phyloP scores from a whole-genome alignment of 2,113 vertebrate genomes.

The Hemiscyllium ocellatum region DNA sequence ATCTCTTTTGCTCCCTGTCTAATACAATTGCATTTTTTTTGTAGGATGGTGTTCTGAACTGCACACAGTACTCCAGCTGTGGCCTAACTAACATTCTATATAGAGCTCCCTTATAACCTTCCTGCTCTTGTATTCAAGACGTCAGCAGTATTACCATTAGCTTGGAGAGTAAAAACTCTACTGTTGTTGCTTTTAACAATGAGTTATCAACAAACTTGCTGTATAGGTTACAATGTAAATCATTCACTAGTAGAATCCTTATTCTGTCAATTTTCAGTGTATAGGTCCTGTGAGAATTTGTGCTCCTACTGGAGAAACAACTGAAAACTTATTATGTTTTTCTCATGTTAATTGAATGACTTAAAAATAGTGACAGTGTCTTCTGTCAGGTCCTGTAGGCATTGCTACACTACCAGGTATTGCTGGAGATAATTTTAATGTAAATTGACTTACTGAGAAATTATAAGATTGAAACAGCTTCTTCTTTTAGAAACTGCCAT shows the following conservation, averaged over 20 bases:
- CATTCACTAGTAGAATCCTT: background rate
- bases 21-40: too few species aligned
- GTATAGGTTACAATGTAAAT: background rate
- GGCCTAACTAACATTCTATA: too few species aligned
- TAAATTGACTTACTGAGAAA: background rate
- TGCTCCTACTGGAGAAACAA: background rate
- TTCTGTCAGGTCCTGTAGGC: background rate
- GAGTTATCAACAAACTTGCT: background rate
- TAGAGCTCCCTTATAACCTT: too few species aligned
- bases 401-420: background rate
- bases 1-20: too few species aligned
- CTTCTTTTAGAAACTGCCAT: too few species aligned
- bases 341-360: background rate
- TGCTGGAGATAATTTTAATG: background rate
- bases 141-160: too few species aligned
- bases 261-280: background rate
- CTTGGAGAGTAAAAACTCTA: too few species aligned
- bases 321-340: background rate
- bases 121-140: too few species aligned
- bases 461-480: background rate
- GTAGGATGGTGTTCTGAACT: too few species aligned
- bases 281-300: background rate
- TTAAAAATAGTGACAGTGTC: background rate
- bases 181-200: background rate
- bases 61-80: too few species aligned